Evolutionary conservation across 2,888 invertebrate genomes (phyloP).

Genomic region (Machimus rusticus): DNA sequence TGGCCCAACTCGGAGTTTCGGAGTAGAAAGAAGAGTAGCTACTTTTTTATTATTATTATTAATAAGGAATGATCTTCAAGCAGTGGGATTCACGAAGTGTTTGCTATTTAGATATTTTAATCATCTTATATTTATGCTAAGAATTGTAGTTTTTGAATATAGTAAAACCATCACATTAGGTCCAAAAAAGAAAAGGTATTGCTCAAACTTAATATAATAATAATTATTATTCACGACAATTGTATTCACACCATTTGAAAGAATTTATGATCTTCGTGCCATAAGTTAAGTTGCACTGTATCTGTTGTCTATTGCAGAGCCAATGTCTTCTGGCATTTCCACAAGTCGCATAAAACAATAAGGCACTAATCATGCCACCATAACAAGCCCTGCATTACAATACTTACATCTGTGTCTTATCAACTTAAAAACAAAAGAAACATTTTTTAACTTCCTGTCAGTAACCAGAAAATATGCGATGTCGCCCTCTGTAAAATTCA

Average conservation of each 20-base stretch:
- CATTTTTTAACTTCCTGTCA: slow-evolving; percentile 20
- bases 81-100: no score
- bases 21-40: no score
- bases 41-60: no score
- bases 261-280: background rate
- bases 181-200: background rate
- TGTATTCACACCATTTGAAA: background rate
- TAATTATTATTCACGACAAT: background rate
- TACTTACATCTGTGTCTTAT: slow-evolving; percentile 22
- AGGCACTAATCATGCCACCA: slow-evolving; percentile 33
- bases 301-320: background rate
- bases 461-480: slow-evolving; percentile 15
- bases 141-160: no score
- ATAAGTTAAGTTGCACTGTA: background rate
- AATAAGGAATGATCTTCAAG: no score
- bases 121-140: no score
- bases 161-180: background rate
- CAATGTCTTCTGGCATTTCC: background rate
- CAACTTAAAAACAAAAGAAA: slow-evolving; percentile 27
- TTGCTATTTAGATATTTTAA: no score
- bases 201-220: background rate
- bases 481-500: slow-evolving; percentile 26
- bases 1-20: no score
- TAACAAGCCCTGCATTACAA: slow-evolving; percentile 32
- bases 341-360: slow-evolving; percentile 21